These are phyloP conservation scores for Mythimna impura DNA, from an alignment of 2,888 invertebrate genomes.

Conservation along the genomic window DNA sequence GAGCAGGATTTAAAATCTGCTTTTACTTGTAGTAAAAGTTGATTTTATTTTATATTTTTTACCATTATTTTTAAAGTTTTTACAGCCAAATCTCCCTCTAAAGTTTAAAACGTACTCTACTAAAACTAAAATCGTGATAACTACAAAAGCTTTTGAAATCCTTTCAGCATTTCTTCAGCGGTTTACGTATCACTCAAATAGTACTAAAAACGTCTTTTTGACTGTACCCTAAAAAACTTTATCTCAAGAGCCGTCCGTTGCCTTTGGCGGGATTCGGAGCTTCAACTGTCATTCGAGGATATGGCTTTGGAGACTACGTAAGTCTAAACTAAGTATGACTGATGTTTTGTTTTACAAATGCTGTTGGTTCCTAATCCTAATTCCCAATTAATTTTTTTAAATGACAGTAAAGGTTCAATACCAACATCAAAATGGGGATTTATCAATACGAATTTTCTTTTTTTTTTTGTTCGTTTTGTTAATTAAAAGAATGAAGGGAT, in stretches of 20 bases:
- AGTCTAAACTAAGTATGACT: slow-evolving; percentile 38
- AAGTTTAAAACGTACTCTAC: slow-evolving; percentile 14
- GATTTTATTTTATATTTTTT: neutral
- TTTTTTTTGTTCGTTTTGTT: neutral
- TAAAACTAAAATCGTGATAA: slow-evolving; percentile 36
- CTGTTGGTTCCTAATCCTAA: neutral
- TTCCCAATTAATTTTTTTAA: neutral
- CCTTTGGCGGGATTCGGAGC: slow-evolving; percentile 30
- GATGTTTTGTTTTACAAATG: slow-evolving; percentile 39
- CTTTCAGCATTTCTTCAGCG: slow-evolving; percentile 37
- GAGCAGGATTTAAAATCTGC: neutral
- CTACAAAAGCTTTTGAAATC: slow-evolving; percentile 36
- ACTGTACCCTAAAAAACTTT: slow-evolving; percentile 31
- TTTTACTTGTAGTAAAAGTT: too few relatives aligned
- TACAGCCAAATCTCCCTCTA: neutral
- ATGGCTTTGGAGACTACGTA: slow-evolving; percentile 26
- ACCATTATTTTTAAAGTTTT: neutral
- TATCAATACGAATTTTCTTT: too few relatives aligned
- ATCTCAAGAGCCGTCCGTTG: slow-evolving; percentile 21
- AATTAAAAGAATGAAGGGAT: neutral
- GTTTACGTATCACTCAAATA: slow-evolving; percentile 47
- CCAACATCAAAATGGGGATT: neutral
- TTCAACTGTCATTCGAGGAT: slow-evolving; percentile 45
- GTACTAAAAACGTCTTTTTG: slow-evolving; percentile 28
- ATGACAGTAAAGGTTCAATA: neutral